Conservation (phyloP, 2,113 vertebrate species). For the Oncorhynchus keta region DNA sequence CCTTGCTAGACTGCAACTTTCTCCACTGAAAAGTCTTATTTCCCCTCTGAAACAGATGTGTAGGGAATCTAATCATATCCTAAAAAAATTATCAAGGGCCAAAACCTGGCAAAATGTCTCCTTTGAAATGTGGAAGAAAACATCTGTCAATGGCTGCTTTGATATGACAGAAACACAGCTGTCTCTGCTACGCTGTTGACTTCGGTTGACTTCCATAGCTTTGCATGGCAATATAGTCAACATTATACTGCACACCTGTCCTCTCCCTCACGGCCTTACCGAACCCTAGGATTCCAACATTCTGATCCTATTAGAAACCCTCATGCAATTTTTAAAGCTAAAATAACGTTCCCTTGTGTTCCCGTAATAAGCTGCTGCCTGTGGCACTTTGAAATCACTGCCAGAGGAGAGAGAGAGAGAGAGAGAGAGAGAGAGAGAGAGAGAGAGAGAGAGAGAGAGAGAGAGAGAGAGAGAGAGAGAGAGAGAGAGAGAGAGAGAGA, state of each 20-base stretch:
- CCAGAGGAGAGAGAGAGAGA: conserved; percentile 37
- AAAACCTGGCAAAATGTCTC: conserved; percentile 57
- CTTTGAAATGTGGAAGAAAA: conserved; percentile 70
- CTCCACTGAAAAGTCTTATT: not conserved
- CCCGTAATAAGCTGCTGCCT: conserved; percentile 30
- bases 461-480: no score
- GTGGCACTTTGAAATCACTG: conserved; percentile 56
- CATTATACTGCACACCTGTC: not conserved
- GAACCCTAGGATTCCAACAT: not conserved
- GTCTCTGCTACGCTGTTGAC: conserved; percentile 15
- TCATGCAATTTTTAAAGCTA: not conserved
- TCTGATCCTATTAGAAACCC: not conserved
- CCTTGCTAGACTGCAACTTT: not conserved
- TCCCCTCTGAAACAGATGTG: conserved; percentile 53
- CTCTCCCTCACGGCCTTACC: not conserved
- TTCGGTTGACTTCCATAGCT: not conserved
- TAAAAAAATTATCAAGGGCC: conserved; percentile 64
- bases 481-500: no score
- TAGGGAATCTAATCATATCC: conserved; percentile 60
- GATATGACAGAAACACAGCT: conserved; percentile 54
- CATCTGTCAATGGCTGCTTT: conserved; percentile 67
- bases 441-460: no score
- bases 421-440: no score
- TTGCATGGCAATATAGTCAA: not conserved
- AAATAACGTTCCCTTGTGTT: conserved; percentile 8